Evolutionary conservation across 2,113 vertebrate species (phyloP), one percentile per base, ranked within the genome.

Genomic region (Polypterus bichir): DNA sequence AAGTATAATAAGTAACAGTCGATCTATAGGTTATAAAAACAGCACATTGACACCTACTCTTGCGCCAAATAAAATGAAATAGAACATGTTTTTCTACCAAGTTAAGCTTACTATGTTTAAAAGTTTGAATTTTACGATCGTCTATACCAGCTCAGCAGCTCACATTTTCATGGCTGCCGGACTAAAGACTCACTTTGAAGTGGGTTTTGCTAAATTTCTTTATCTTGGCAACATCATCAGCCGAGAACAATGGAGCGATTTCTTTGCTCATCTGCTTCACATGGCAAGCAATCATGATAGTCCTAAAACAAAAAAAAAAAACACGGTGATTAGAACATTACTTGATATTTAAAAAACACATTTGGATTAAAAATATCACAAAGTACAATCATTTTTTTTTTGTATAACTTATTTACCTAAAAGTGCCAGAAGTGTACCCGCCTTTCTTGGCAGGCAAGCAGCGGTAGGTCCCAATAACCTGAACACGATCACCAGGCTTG

Each of bases 221-320:
- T 77, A 98, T 99, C 76, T 97, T 98, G 73, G 87, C 86, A 64
- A 97, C 87, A 0, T 99, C 96, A 1, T 87, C 80, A 0, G 89
- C 90, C 0, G 90, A 93, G 73, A 95, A 96, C 5, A 71, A 69
- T 2, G 88, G 89, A 0, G 86, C 81, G 53, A 87, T 55, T 0
- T 98, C 96, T 74, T 97, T 97, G 73, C 82, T 94, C 93, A 98
- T 92, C 58, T 91, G 89, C 65, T 95, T 97, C 69, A 97, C 80
- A 0, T 97, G 83, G 64, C 93, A 97, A 59, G 92, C 95, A 0
- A 99, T 92, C 78, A 98, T 81, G 66, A 98, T 89, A 9, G 94
- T 99, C 79, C 95, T 98, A 69, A n/a, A 61, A 56, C 48, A 61
- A 46, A 65, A 6, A 27, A 27, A 63, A 61, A 46, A 65, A 6